A percentile compares a stretch with the other conserved stretches of the same genome.
Conservation (phyloP, 2,797 vertebrate genomes). For the Paedocypris micromegethes region DNA sequence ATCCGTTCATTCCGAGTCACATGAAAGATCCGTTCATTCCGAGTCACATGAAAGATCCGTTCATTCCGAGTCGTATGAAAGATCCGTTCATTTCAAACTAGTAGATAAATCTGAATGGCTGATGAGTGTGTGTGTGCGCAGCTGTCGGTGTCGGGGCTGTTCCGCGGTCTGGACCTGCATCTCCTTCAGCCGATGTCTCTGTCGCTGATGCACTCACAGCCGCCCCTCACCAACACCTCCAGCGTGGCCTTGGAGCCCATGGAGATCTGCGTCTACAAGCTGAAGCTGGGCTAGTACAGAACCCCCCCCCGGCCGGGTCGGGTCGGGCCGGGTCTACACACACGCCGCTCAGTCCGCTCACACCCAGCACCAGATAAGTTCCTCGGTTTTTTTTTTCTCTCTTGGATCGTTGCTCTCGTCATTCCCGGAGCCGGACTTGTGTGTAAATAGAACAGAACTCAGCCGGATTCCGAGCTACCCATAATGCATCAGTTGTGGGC, state of each 20-base stretch:
- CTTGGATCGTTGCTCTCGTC: constrained; percentile 1
- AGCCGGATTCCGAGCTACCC: constrained; percentile 26
- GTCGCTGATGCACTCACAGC: constrained; percentile 82
- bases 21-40: too few species aligned
- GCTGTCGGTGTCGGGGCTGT: constrained; percentile 79
- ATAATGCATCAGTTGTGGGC: constrained; percentile 40
- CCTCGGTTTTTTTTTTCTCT: not conserved
- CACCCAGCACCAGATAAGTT: not conserved
- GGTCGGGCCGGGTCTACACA: too few species aligned
- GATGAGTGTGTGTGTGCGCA: constrained; percentile 48
- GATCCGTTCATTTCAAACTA: too few species aligned
- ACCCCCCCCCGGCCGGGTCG: constrained; percentile 12
- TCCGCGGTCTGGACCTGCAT: constrained; percentile 81
- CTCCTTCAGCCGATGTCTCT: constrained; percentile 86
- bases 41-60: too few species aligned
- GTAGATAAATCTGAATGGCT: constrained; percentile 2
- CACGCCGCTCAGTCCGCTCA: too few species aligned
- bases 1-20: too few species aligned
- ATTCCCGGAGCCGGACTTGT: constrained; percentile 58
- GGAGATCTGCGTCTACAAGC: constrained; percentile 88
- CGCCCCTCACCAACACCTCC: constrained; percentile 74
- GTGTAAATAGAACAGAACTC: constrained; percentile 63
- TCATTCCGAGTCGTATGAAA: too few species aligned
- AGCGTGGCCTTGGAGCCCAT: constrained; percentile 82
- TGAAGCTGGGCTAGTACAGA: constrained; percentile 80